phyloP scores from a whole-genome alignment of 2,113 vertebrate species.

The Chinchilla lanigera region DNA sequence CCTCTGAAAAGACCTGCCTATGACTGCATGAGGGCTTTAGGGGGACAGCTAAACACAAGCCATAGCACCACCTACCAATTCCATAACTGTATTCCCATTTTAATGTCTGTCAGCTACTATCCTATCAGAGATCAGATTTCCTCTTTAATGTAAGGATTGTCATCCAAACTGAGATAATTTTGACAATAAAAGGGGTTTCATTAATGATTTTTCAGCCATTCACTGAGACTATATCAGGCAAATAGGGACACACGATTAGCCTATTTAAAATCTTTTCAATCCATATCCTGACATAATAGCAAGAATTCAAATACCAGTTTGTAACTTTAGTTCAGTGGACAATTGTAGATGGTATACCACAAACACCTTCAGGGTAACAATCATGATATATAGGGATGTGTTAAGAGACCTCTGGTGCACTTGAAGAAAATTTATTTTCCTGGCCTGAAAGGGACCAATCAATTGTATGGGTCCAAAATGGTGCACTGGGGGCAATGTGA shows the following conservation, averaged over 20 bases:
- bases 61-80: neutral
- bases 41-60: neutral
- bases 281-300: neutral
- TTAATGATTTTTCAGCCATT: neutral
- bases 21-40: neutral
- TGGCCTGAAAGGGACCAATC: conserved; percentile 44
- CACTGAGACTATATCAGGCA: neutral
- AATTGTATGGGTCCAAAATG: conserved; percentile 50
- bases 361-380: neutral
- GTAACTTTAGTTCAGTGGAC: neutral
- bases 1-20: neutral
- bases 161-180: neutral
- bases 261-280: neutral
- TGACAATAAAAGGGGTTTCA: neutral
- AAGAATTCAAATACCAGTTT: neutral
- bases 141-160: neutral
- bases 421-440: conserved; percentile 63
- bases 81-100: neutral
- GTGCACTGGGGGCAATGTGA: neutral
- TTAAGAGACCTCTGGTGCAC: conserved; percentile 49
- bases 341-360: neutral
- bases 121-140: neutral
- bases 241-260: neutral
- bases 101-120: neutral
- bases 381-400: neutral